These are phyloP conservation scores for Eudiplozoon nipponicum DNA, from an alignment of 2,888 invertebrate species.

Conservation along the genomic window DNA sequence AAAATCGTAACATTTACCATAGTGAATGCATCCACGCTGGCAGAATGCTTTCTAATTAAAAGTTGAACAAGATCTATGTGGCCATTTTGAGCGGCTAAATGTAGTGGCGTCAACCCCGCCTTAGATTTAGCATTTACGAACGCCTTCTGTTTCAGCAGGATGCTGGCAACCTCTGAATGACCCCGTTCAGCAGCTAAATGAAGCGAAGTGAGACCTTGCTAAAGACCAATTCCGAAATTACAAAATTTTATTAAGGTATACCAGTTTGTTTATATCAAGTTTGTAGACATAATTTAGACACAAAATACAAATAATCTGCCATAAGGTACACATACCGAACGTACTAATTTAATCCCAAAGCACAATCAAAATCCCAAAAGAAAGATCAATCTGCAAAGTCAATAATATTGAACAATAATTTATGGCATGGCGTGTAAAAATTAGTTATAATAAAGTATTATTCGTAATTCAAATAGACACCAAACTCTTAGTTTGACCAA, in stretches of 20 bases:
- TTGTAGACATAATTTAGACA: no score
- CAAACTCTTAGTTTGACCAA: no score
- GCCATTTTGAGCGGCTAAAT: constrained; percentile 79
- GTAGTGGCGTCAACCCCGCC: constrained; percentile 73
- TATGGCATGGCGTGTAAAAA: no score
- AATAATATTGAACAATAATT: no score
- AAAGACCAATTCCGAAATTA: constrained; percentile 17
- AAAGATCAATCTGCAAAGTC: no score
- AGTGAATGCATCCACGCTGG: constrained; percentile 69
- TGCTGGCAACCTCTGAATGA: constrained; percentile 37
- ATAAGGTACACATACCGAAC: no score
- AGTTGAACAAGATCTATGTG: constrained; percentile 57
- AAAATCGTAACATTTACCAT: constrained; percentile 29
- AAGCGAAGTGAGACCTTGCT: constrained; percentile 45
- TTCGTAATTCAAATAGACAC: no score
- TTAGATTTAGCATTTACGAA: constrained; percentile 93
- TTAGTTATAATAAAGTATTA: no score
- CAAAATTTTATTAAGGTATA: background rate
- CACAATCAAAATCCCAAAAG: no score
- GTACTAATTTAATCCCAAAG: no score
- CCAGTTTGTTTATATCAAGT: background rate
- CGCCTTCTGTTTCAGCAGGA: constrained; percentile 60
- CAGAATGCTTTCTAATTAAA: constrained; percentile 67
- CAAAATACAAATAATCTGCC: no score
- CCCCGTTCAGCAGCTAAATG: constrained; percentile 65